Percentiles rank a stretch among this genome's conserved stretches.
Evolutionary conservation across 2,797 vertebrate species (phyloP).

Genomic region (Muscicapa striata): DNA sequence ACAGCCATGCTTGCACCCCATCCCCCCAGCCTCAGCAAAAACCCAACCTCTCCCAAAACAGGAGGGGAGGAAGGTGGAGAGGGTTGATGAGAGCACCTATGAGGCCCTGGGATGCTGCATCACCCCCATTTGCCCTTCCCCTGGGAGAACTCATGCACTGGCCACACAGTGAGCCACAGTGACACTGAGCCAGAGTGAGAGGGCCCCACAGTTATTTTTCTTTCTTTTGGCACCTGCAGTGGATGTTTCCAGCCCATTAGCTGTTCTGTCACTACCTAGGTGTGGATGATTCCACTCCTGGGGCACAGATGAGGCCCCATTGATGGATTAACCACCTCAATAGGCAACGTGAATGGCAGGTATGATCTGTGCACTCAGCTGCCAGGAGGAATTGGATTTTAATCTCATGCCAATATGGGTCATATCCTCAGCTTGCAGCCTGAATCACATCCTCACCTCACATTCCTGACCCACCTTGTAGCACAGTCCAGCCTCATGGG

Average conservation of each 20-base stretch:
- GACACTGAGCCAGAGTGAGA: neutral
- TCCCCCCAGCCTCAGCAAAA: neutral
- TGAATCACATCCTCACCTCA: slow-evolving; percentile 4
- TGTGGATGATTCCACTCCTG: slow-evolving; percentile 15
- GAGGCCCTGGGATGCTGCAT: neutral
- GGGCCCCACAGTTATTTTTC: neutral
- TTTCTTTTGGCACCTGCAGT: neutral
- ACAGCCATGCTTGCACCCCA: neutral
- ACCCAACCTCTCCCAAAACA: neutral
- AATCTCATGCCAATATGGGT: neutral
- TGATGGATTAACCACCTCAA: slow-evolving; percentile 41
- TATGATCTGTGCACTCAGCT: neutral
- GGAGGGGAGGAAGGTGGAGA: neutral
- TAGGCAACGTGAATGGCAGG: slow-evolving; percentile 1
- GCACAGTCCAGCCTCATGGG: neutral
- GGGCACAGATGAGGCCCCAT: neutral
- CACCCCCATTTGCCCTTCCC: neutral
- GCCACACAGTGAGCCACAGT: neutral
- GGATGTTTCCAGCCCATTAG: slow-evolving; percentile 22
- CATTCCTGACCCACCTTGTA: slow-evolving; percentile 2
- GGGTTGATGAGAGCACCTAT: accelerated
- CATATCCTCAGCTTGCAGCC: neutral
- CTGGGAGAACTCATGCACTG: accelerated
- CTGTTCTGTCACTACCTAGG: neutral
- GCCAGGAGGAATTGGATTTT: slow-evolving; percentile 1